Percentiles rank a stretch among this genome's conserved stretches.
Conservation (phyloP, 2,113 vertebrate species). For the Dipodomys spectabilis region DNA sequence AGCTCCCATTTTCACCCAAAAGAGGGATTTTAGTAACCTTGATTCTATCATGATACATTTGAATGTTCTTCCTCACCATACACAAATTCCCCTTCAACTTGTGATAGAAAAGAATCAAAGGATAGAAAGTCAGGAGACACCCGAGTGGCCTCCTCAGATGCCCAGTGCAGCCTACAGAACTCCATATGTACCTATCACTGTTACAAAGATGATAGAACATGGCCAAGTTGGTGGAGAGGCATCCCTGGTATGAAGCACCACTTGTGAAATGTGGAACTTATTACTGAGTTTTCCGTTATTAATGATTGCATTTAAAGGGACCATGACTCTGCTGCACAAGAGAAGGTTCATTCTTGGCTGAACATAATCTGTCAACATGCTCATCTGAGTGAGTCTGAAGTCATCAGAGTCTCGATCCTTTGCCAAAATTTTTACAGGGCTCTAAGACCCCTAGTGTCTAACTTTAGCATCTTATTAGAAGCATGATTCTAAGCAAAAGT, state of each 20-base stretch:
- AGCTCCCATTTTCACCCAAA: background rate
- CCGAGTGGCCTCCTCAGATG: background rate
- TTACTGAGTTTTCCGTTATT: slow-evolving; percentile 9
- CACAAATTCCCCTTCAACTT: background rate
- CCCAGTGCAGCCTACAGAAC: background rate
- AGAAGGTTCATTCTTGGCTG: slow-evolving; percentile 28
- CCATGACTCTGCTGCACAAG: background rate
- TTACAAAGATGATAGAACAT: background rate
- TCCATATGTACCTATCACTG: background rate
- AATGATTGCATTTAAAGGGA: background rate
- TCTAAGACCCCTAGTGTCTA: background rate
- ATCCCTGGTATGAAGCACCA: background rate
- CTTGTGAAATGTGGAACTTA: slow-evolving; percentile 8
- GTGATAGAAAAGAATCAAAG: background rate
- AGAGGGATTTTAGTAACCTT: background rate
- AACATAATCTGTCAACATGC: background rate
- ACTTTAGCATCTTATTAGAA: slow-evolving; percentile 8
- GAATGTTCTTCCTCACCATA: background rate
- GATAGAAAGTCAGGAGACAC: background rate
- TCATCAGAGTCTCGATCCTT: background rate
- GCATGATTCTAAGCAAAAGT: background rate
- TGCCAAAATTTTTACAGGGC: background rate
- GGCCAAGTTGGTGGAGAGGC: background rate
- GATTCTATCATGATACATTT: background rate
- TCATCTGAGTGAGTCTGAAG: background rate